These are phyloP conservation scores for Pseudococcus viburni DNA, from an alignment of 2,888 invertebrate genomes.

Conservation along the genomic window DNA sequence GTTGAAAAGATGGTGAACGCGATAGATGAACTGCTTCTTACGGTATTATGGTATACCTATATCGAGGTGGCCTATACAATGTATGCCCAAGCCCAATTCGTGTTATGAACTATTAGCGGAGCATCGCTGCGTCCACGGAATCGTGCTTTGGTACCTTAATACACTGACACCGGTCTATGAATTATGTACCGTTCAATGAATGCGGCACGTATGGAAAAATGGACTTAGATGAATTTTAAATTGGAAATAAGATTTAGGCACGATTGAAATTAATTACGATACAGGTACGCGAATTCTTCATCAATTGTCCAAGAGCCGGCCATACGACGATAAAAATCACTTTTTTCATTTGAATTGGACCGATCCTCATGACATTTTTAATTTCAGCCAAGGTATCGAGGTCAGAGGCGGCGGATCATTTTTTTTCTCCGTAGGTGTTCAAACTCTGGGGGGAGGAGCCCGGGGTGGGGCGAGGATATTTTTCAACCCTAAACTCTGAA, in stretches of 20 bases:
- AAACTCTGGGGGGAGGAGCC: no score
- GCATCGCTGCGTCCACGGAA: neutral
- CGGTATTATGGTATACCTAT: neutral
- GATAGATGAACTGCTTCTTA: conserved; percentile 35
- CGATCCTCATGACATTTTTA: no score
- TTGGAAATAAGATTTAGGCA: neutral
- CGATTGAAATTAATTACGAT: neutral
- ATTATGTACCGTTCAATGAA: neutral
- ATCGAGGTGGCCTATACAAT: conserved; percentile 42
- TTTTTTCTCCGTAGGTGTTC: no score
- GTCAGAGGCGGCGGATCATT: no score
- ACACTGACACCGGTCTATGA: conserved; percentile 15
- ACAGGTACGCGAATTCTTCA: neutral
- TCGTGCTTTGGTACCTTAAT: neutral
- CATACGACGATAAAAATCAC: no score
- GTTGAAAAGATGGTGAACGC: conserved; percentile 9
- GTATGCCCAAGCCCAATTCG: conserved; percentile 24
- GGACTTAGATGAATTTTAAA: neutral
- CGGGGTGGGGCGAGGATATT: no score
- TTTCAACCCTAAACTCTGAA: no score
- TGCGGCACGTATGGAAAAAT: conserved; percentile 1
- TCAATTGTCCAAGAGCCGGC: no score
- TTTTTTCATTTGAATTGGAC: no score
- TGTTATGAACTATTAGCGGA: conserved; percentile 23
- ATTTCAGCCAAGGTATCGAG: no score